Base-by-base conservation (phyloP, 2,113 vertebrate species). In the Hipposideros armiger region DNA sequence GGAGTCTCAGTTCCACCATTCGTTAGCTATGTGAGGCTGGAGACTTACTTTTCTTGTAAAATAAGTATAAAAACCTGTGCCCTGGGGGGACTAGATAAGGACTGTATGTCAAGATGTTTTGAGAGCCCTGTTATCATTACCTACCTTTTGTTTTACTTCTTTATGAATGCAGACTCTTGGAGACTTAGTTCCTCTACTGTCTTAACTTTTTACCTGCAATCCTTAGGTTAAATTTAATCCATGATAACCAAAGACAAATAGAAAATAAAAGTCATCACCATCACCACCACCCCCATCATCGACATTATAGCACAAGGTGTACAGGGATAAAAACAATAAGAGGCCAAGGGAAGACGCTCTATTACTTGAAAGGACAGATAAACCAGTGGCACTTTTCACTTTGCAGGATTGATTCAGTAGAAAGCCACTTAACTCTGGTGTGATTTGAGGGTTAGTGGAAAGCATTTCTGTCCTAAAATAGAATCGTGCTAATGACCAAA, bases 401-500 rank as follows among this genome's bases (percentile, higher is more conserved):
- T 1, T 15, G 14, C 16, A n/a, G n/a, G 84, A 56, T 16, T 9
- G 6, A 82, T 81, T 93, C 40, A 60, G 40, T 78, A 15, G 42
- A 36, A 47, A 88, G 62, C 14, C 28, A 26, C 16, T 19, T 40
- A 36, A 36, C n/a, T 77, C 73, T 78, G 30, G 45, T 76, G 40
- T 87, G 80, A 87, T 70, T 60, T 47, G 62, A 94, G 42, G 13
- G n/a, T 11, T 28, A 54, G 56, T 9, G 67, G 81, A 77, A 64
- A 94, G 9, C 15, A 67, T 89, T 93, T 83, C 14, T 84, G n/a
- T 89, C 45, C 50, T 89, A 72, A 76, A 93, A 56, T 90, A 90
- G 64, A 95, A 97, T 72, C 14, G n/a, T 66, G n/a, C 36, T 95
- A 47, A 50, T 87, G 69, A 80, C 72, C 58, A 78, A 78, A 58